Evolutionary conservation across 1,140 invertebrate species (phyloP).

Genomic region (Centruroides vittatus): DNA sequence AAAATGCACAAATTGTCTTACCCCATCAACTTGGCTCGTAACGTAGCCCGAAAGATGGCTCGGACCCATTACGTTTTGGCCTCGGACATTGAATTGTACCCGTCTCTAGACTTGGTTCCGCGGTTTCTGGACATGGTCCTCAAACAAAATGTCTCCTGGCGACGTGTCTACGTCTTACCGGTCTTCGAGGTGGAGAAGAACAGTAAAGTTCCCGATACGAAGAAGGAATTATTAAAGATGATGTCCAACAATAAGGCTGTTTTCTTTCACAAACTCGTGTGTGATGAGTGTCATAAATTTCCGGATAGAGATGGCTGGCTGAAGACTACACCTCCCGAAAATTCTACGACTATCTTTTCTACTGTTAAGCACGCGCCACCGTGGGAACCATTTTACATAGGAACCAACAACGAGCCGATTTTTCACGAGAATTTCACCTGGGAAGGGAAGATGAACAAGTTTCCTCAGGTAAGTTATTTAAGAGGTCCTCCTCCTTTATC

Average conservation of each 20-base stretch:
- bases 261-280: conserved; percentile 79
- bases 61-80: conserved; percentile 17
- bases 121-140: conserved; percentile 10
- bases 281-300: conserved; percentile 71
- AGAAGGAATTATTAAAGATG: conserved; percentile 45
- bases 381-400: conserved; percentile 74
- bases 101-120: conserved; percentile 7
- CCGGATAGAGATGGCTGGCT: conserved; percentile 40
- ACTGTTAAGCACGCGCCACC: conserved; percentile 42
- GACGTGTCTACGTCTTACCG: conserved; percentile 53
- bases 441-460: conserved; percentile 75
- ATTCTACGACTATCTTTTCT: conserved; percentile 58
- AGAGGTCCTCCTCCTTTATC: not conserved
- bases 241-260: conserved; percentile 43
- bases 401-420: conserved; percentile 56
- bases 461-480: conserved; percentile 53
- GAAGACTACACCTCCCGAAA: conserved; percentile 32
- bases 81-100: too few relatives aligned
- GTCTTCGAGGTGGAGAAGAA: conserved; percentile 58
- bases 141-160: not conserved
- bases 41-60: conserved; percentile 20
- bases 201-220: conserved; percentile 52
- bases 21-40: conserved; percentile 24
- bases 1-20: conserved; percentile 6
- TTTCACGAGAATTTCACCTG: conserved; percentile 63